Base-by-base conservation (phyloP, 2,888 invertebrate species). In the Cosmorhoe ocellata region DNA sequence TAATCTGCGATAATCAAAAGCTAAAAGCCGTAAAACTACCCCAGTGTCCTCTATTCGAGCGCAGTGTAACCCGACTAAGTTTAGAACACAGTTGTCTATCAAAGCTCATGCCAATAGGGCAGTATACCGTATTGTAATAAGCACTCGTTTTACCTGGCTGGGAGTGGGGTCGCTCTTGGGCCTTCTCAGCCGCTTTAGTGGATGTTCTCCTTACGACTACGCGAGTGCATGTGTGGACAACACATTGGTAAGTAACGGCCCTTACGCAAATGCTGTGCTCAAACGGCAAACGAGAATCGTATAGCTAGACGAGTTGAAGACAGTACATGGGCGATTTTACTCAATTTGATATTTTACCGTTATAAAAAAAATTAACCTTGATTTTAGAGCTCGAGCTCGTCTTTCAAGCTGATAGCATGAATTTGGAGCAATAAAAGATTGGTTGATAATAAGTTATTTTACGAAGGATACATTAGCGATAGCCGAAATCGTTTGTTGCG, bases 161-260 rank as follows among this genome's bases (percentile, higher is more conserved):
- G 79, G 91, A 91, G 81, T 91, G 91, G 68, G 91, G 91, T 81
- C 91, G 85, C 71, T 91, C 91, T 89, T 91, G 91, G 81, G 88
- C 84, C 87, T 91, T 91, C 81, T 91, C 91, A 79, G 90, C 86
- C 84, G 88, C 87, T 88, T 91, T 91, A 82, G 90, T 91, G 83
- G 91, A 91, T 69, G 90, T 90, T 89, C 91, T 91, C 87, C 91
- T 84, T 84, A 91, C 90, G 84, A 91, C 91, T 91, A 89, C 83
- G 83, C 85, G 90, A 70, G 89, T 85, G 89, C 88, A 88, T 90
- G 90, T 84, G 90, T 87, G 88, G 85, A 90, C 89, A 89, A 89
- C 89, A 90, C 88, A 84, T 84, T 75, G 75, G 81, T 90, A 80
- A 90, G 81, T 84, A 79, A 81, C 72, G 76, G 68, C 78, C 76